Evolutionary conservation across 2,113 vertebrate species (phyloP).

Genomic region (Planiliza haematocheilus): DNA sequence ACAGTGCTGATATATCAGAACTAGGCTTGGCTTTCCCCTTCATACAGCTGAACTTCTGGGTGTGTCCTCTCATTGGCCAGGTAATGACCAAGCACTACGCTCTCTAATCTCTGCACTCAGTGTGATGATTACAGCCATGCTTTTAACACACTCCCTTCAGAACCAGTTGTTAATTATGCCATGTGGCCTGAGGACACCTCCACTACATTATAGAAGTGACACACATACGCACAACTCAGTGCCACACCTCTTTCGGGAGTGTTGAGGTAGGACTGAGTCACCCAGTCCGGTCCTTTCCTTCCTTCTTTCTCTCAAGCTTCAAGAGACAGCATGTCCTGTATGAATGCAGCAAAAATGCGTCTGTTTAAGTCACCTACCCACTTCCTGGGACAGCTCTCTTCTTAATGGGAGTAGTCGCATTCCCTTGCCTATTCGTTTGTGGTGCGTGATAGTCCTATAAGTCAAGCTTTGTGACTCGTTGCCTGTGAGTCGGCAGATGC

Average conservation of each 20-base stretch:
- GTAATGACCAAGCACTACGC: constrained; percentile 60
- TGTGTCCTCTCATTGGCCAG: constrained; percentile 58
- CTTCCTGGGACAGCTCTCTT: constrained; percentile 37
- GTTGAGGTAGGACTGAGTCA: constrained; percentile 72
- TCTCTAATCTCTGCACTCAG: constrained; percentile 66
- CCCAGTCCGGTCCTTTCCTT: constrained; percentile 31
- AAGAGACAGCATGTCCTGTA: constrained; percentile 37
- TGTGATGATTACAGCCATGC: constrained; percentile 64
- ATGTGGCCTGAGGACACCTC: constrained; percentile 53
- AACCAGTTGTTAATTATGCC: constrained; percentile 70
- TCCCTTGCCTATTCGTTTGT: constrained; percentile 22
- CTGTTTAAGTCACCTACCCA: constrained; percentile 20
- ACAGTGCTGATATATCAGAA: constrained; percentile 38
- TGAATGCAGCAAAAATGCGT: constrained; percentile 31
- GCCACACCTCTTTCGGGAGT: constrained; percentile 70
- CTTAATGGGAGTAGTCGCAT: constrained; percentile 29
- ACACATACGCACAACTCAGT: constrained; percentile 17
- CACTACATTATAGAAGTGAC: constrained; percentile 60
- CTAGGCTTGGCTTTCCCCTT: constrained; percentile 21
- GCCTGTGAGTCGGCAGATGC: constrained; percentile 60
- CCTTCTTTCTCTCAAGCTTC: constrained; percentile 10
- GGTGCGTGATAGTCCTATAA: constrained; percentile 30
- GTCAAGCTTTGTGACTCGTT: constrained; percentile 61
- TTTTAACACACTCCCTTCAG: constrained; percentile 71
- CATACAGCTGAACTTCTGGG: constrained; percentile 45